Evolutionary conservation across 2,797 vertebrate genomes (phyloP).

Genomic region (Channallabes apus): DNA sequence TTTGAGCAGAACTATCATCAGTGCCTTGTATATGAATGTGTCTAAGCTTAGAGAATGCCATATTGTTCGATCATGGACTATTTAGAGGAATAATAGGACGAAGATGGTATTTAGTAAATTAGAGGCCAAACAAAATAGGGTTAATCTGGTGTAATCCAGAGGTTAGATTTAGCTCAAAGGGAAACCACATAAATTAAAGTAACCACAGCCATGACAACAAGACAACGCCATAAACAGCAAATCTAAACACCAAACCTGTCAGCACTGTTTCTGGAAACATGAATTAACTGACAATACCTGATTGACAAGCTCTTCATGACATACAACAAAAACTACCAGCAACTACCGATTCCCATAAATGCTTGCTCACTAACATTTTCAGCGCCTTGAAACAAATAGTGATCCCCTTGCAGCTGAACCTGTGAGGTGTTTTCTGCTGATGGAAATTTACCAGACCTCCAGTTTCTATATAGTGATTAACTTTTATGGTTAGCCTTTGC

Average conservation of each 20-base stretch:
- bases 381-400: background rate
- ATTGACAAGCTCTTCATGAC: background rate
- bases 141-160: slow-evolving; percentile 4
- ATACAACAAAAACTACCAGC: background rate
- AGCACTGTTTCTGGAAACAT: slow-evolving; percentile 48
- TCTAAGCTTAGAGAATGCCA: background rate
- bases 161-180: background rate
- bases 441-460: slow-evolving; percentile 85
- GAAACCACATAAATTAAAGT: background rate
- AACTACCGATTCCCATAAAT: background rate
- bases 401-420: slow-evolving; percentile 14
- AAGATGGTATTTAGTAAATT: background rate
- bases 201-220: slow-evolving; percentile 45
- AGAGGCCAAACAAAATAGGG: background rate
- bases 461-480: slow-evolving; percentile 84
- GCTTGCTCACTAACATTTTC: background rate
- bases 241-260: slow-evolving; percentile 27
- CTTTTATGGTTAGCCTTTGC: slow-evolving; percentile 82
- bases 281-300: slow-evolving; percentile 3
- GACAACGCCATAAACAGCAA: slow-evolving; percentile 52
- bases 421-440: slow-evolving; percentile 69
- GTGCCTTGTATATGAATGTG: slow-evolving; percentile 2
- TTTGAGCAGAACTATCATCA: background rate
- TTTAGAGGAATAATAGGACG: background rate
- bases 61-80: background rate